Evolutionary conservation across 2,113 vertebrate species (phyloP), one percentile per base, ranked within the genome.

Genomic region (Mormoops blainvillei): DNA sequence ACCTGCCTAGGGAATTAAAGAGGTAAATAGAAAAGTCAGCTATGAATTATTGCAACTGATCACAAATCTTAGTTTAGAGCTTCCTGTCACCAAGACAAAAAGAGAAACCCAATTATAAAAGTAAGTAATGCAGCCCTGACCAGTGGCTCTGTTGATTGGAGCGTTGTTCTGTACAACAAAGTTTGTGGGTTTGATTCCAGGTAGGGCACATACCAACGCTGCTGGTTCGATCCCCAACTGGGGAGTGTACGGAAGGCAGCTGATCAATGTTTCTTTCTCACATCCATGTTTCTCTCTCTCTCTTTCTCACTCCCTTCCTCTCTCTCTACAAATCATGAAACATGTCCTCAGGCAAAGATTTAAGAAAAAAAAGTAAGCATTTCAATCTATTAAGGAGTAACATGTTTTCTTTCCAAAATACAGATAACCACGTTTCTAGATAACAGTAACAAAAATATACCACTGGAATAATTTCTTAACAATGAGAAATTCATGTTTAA

Each of bases 51-150:
- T 70, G 84, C 24, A 89, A 61, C 41, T 41, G 33, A 96, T 26
- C 73, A 87, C 33, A 94, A 86, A 84, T 80, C 50, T 94, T 89
- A 92, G 45, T 77, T 95, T 89, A 82, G 70, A 89, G 33, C 33
- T 95, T 89, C 33, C 58, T 43, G 19, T 87, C 36, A 76, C 36
- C 92, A 87, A 94, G 10, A 80, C 20, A 61, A 52, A 90, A 82
- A 61, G 13, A 76, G 45, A 92, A 92, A 91, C 5, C 41, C 15
- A 94, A 76, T 63, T 43, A 87, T 41, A 78, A 80, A 91, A n/a
- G 74, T 33, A 45, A 71, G 54, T 9, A 41, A 5, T 18, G 20
- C 65, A 80, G 28, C 61, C 28, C 26, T 61, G 58, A 26, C 58
- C 4, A 2, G 28, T 63, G 28, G 61, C 61, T 63, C 61, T 2